Evolutionary conservation across 64 coral and sea anemone species (phyloP).

Genomic region (Orbicella faveolata): DNA sequence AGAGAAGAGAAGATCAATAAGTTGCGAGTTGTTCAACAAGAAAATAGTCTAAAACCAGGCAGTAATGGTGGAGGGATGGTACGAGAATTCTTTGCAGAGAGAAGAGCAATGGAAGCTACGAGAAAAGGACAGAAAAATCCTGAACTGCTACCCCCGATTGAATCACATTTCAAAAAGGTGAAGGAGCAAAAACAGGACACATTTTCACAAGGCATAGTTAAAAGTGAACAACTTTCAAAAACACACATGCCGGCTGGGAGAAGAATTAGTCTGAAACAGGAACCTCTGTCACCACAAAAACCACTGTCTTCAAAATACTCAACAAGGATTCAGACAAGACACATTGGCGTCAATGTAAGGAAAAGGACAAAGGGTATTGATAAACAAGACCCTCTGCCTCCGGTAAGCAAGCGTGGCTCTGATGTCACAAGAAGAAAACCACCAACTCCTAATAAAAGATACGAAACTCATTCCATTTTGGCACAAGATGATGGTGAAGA

Average conservation of each 20-base stretch:
- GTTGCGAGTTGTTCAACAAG: constrained; percentile 16
- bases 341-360: constrained; percentile 31
- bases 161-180: constrained; percentile 70
- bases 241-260: constrained; percentile 9
- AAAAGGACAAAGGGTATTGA: constrained; percentile 80
- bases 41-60: constrained; percentile 25
- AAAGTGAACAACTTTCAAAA: constrained; percentile 9
- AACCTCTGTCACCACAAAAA: constrained; percentile 11
- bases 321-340: constrained; percentile 23
- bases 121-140: constrained; percentile 47
- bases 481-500: constrained; percentile 32
- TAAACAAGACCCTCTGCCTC: constrained; percentile 86
- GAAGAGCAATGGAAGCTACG: constrained; percentile 81
- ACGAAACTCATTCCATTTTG: constrained; percentile 62
- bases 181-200: constrained; percentile 59
- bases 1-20: constrained; percentile 70
- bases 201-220: not conserved
- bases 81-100: constrained; percentile 89
- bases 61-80: constrained; percentile 71
- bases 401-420: constrained; percentile 47
- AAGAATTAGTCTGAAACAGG: constrained; percentile 10
- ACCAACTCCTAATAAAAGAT: constrained; percentile 86
- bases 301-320: not conserved
- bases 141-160: constrained; percentile 78
- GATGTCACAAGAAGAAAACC: constrained; percentile 38